phyloP scores from a whole-genome alignment of 2,113 vertebrate species.

The Takifugu flavidus region DNA sequence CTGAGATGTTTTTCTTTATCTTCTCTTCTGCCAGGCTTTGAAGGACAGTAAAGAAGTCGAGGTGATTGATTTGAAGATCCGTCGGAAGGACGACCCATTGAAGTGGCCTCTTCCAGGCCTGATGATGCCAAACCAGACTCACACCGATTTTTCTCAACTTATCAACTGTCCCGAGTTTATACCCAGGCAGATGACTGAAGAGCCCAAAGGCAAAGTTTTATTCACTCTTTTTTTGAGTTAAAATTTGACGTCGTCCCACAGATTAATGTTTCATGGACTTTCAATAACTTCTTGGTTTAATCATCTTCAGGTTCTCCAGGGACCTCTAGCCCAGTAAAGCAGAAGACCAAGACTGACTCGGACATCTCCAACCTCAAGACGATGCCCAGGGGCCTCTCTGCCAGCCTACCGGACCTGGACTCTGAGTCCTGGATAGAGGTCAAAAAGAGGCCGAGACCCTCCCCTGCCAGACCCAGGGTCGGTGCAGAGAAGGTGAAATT shows the following conservation, averaged over 20 bases:
- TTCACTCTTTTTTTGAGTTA: not conserved
- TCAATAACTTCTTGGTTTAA: constrained; percentile 7
- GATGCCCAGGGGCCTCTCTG: constrained; percentile 94
- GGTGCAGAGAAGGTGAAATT: constrained; percentile 23
- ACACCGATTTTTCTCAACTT: constrained; percentile 93
- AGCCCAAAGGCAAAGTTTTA: constrained; percentile 75
- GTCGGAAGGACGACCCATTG: constrained; percentile 89
- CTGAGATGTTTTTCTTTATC: not conserved
- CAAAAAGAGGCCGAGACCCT: constrained; percentile 92
- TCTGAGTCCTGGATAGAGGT: constrained; percentile 98
- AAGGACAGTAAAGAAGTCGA: constrained; percentile 97
- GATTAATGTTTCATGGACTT: not conserved
- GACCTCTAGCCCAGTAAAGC: constrained; percentile 69
- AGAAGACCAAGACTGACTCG: constrained; percentile 77
- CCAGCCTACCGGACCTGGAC: constrained; percentile 94
- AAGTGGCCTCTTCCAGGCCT: constrained; percentile 94
- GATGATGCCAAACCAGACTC: constrained; percentile 80
- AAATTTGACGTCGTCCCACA: not conserved
- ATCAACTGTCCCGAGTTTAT: constrained; percentile 96
- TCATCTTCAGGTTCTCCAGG: constrained; percentile 81
- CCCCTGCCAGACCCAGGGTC: constrained; percentile 88
- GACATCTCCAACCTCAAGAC: constrained; percentile 92
- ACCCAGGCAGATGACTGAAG: constrained; percentile 84
- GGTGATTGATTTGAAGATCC: constrained; percentile 91
- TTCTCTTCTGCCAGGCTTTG: constrained; percentile 75